Percentiles rank a stretch among this genome's conserved stretches.
phyloP scores from a whole-genome alignment of 2,113 vertebrate species.

The Nyctibius bracteatus region DNA sequence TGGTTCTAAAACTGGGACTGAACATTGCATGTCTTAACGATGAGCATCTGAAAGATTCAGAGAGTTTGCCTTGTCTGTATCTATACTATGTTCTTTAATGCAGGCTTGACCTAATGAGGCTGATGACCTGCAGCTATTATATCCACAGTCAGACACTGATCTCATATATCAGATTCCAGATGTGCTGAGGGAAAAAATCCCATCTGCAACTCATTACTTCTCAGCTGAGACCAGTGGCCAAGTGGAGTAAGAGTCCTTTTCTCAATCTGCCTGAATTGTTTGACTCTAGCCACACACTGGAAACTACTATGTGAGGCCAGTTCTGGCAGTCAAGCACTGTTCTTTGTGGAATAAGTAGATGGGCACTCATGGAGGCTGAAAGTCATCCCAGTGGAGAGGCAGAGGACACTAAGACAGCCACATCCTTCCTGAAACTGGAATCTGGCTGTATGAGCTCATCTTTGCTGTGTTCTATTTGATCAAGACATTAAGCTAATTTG shows the following conservation, averaged over 20 bases:
- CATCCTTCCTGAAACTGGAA: background rate
- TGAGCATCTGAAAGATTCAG: background rate
- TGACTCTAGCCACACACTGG: background rate
- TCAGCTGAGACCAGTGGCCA: background rate
- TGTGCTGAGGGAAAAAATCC: background rate
- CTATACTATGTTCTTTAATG: background rate
- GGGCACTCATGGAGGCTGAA: background rate
- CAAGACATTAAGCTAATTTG: background rate
- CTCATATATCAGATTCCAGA: background rate
- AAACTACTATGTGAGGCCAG: background rate
- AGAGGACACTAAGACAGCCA: background rate
- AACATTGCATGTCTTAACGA: background rate
- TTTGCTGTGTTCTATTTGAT: background rate
- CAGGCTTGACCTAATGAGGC: background rate
- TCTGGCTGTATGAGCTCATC: background rate
- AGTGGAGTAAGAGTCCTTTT: background rate
- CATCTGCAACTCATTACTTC: background rate
- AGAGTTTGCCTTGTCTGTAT: background rate
- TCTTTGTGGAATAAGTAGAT: background rate
- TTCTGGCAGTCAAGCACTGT: background rate
- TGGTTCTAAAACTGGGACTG: background rate
- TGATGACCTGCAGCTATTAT: background rate
- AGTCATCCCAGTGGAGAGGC: background rate
- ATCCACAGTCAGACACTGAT: background rate
- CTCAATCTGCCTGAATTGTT: background rate